Evolutionary conservation across 2,888 invertebrate genomes (phyloP), one percentile per base, ranked within the genome.

Genomic region (Drosophila prostipennis): DNA sequence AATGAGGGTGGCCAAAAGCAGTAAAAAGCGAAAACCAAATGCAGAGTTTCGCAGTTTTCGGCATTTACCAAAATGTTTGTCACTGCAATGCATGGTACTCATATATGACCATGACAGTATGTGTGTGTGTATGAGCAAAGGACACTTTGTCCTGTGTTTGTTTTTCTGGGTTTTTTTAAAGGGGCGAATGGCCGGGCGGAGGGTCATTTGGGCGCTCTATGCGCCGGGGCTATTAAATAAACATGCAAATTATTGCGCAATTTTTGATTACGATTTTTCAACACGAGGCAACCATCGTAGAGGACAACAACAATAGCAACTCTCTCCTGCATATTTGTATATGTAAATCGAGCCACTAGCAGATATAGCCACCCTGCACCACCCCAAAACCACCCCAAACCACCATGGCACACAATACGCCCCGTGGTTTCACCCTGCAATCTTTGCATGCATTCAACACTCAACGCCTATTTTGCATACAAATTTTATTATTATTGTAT

Each of bases 171-270:
- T 14, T 42, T 42, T 42, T 42, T 19, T 5, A 2, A 6, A 19
- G 45, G 45, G 58, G 43, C 23, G 16, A 4, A 6, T 6, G 45
- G 23, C 23, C 10, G 39, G 45, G 48, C 14, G 32, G 19, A 10
- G 29, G 45, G 39, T 57, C 59, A 36, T 51, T 51, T 48, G 39
- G 39, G 49, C 39, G 51, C 23, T 42, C 59, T 57, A 58, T 56
- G 61, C 58, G 61, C 63, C 68, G 51, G 48, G 48, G 76, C 89
- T 79, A 89, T 89, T 89, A 89, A 89, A 84, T 89, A 89, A 84
- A 84, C 84, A 84, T 84, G 84, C 87, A 84, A 88, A 84, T 84
- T 84, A 84, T 84, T 89, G 87, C 89, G 87, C 89, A 84, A 89
- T 84, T 84, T 84, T 84, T 84, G 84, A 84, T 88, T 88, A 84